Conservation (phyloP, 2,797 vertebrate species). For the Tragopan temminckii region DNA sequence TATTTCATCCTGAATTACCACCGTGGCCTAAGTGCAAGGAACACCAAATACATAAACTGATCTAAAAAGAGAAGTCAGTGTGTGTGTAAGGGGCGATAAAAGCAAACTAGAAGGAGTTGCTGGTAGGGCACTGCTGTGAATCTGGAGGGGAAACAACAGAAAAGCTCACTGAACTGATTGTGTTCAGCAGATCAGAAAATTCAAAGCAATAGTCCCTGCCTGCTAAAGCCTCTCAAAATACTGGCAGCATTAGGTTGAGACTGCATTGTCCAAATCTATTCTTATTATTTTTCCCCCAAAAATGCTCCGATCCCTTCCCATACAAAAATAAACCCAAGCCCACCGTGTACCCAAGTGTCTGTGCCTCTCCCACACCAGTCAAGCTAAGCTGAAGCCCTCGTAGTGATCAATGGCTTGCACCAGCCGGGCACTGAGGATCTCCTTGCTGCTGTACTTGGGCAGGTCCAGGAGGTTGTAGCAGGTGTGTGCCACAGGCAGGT, state of each 20-base stretch:
- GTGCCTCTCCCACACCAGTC: neutral
- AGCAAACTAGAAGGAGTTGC: neutral
- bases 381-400: conserved; percentile 96
- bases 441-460: conserved; percentile 96
- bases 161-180: neutral
- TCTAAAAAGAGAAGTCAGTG: conserved; percentile 11
- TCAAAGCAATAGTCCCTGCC: neutral
- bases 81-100: neutral
- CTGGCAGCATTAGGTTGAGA: neutral
- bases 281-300: neutral
- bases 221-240: neutral
- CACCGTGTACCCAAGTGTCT: neutral
- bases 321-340: conserved; percentile 75
- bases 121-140: neutral
- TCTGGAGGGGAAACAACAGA: neutral
- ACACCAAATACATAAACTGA: neutral
- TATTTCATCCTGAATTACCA: conserved; percentile 23
- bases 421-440: conserved; percentile 88
- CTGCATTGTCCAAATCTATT: neutral
- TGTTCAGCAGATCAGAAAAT: conserved; percentile 5
- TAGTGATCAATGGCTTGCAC: conserved; percentile 95
- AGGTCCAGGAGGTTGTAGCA: conserved; percentile 98
- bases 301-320: conserved; percentile 19
- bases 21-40: neutral
- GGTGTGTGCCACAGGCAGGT: conserved; percentile 96